A percentile compares a stretch with the other conserved stretches of the same genome.
Conservation (phyloP, 2,888 invertebrate genomes). For the Allacma fusca region DNA sequence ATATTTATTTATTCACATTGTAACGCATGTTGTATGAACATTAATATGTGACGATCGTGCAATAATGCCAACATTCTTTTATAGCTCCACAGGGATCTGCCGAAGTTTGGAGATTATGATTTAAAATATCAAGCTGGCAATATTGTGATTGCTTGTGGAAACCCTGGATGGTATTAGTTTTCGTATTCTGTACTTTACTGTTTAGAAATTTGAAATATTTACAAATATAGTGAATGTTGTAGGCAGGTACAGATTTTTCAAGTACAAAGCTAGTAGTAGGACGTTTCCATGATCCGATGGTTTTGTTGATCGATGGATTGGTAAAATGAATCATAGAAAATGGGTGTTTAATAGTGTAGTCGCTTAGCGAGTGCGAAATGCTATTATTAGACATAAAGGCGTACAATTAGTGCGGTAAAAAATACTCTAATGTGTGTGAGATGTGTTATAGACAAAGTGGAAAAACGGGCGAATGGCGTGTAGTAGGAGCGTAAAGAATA, state of each 20-base stretch:
- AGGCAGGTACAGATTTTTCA: too few relatives aligned
- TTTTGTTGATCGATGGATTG: background rate
- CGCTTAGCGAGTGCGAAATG: background rate
- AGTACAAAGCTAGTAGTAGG: too few relatives aligned
- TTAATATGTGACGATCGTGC: too few relatives aligned
- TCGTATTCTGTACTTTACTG: background rate
- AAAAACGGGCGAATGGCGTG: background rate
- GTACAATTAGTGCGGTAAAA: conserved; percentile 37
- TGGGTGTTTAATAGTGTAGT: too few relatives aligned
- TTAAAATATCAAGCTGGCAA: conserved; percentile 10
- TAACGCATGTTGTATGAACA: too few relatives aligned
- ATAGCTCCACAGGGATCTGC: conserved; percentile 37
- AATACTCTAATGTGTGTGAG: conserved; percentile 33
- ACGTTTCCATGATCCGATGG: too few relatives aligned
- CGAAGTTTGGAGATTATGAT: conserved; percentile 44
- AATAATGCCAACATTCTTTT: too few relatives aligned
- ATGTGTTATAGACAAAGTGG: conserved; percentile 27
- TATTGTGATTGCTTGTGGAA: conserved; percentile 39
- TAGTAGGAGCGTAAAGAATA: background rate
- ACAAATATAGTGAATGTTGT: too few relatives aligned
- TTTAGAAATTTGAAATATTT: too few relatives aligned
- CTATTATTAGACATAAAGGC: conserved; percentile 43
- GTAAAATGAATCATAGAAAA: too few relatives aligned
- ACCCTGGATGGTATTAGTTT: conserved; percentile 32
- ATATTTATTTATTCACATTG: too few relatives aligned